These are phyloP conservation scores for Hystrix brachyura DNA, from an alignment of 2,113 vertebrate species.

Conservation along the genomic window DNA sequence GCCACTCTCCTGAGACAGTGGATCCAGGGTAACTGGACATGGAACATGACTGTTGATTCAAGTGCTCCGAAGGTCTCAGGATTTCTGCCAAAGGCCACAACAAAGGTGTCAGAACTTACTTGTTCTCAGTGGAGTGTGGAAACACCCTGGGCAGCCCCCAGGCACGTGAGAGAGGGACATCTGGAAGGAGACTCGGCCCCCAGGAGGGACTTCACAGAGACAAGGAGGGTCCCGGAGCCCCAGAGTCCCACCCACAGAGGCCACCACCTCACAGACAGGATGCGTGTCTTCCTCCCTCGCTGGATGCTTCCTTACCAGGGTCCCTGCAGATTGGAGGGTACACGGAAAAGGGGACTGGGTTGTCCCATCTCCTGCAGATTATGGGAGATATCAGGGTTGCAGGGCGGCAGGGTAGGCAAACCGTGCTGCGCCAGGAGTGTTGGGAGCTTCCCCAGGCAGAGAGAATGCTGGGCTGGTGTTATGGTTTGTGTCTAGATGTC, in stretches of 20 bases:
- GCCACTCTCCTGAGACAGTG: not conserved
- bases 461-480: not conserved
- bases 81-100: not conserved
- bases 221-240: not conserved
- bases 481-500: no score
- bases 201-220: not conserved
- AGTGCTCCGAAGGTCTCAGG: not conserved
- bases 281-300: rapidly evolving
- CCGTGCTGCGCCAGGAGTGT: not conserved
- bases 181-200: not conserved
- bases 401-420: not conserved
- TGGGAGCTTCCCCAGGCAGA: not conserved
- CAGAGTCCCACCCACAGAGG: not conserved
- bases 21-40: not conserved
- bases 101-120: not conserved
- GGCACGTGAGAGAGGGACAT: not conserved
- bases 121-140: not conserved
- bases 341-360: not conserved
- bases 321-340: not conserved
- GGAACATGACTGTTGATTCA: not conserved
- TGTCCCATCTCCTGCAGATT: not conserved
- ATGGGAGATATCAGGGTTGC: not conserved
- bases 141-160: rapidly evolving
- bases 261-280: not conserved
- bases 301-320: not conserved